Evolutionary conservation across 2,888 invertebrate genomes (phyloP), one percentile per base, ranked within the genome.

Genomic region (Tachina fera): DNA sequence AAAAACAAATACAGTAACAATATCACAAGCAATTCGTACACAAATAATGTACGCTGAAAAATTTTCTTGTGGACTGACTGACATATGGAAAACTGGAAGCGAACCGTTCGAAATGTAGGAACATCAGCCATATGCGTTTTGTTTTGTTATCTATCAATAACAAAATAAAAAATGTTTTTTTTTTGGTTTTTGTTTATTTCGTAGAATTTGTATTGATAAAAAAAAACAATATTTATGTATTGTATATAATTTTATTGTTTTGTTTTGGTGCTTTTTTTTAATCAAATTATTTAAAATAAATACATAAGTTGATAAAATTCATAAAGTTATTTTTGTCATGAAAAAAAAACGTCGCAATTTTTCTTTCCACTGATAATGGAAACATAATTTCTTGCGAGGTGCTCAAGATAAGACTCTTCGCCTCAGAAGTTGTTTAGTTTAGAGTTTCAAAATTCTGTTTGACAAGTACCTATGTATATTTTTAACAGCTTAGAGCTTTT

Each of bases 111-210:
- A 13, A 43, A 43, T 39, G 31, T 47, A 58, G 39, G 16, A 19
- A 68, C 65, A 10, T 9, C 10, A 43, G 75, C 19, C 65, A 67
- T 47, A 78, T 61, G 43, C 19, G 41, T 68, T 77, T 22, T 14
- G 5, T 51, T 39, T 70, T 43, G 51, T 78, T 78, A 78, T 70
- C 78, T 78, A 78, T 70, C 78, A 78, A 49, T 68, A 56, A 16
- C 14, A 31, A 31, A 31, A 31, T 4, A 31, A 31, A 31, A 31
- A 31, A 1, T 65, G 19, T 13, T 60, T 11, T 65, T 53, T 9
- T 43, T 77, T 67, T 49, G 19, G n/a, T 16, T 70, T 51, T 51
- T 53, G 51, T 68, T 60, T 60, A 77, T 77, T 77, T 51, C 41
- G 22, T 51, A 19, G 58, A 67, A 68, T 68, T 68, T 16, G 51